These are phyloP conservation scores for Trachythela sp. DNA, from an alignment of 64 coral and sea anemone genomes.

Conservation along the genomic window DNA sequence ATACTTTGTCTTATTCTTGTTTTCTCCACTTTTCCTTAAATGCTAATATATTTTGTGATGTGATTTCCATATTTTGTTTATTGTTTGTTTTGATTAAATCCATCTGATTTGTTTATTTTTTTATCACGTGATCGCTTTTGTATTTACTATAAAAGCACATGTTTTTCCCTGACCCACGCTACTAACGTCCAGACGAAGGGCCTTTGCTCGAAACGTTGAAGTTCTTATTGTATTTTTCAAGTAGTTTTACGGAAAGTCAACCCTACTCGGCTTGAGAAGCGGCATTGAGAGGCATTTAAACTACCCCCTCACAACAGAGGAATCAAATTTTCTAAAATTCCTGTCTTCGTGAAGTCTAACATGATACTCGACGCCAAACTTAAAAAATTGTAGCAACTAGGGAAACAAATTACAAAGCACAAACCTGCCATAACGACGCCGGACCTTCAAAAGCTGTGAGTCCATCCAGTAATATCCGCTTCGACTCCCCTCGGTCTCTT, in stretches of 20 bases:
- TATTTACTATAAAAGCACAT: too few species aligned
- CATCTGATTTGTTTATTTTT: too few species aligned
- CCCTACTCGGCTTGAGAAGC: not conserved
- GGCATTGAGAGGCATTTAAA: slow-evolving; percentile 19
- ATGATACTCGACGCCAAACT: slow-evolving; percentile 35
- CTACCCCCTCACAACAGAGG: slow-evolving; percentile 10
- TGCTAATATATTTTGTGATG: too few species aligned
- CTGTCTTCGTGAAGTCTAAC: slow-evolving; percentile 25
- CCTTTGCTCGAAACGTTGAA: too few species aligned
- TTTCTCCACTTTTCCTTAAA: too few species aligned
- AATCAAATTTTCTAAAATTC: not conserved
- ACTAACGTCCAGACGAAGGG: too few species aligned
- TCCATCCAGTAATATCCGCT: slow-evolving; percentile 8
- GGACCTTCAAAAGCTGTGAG: slow-evolving; percentile 44
- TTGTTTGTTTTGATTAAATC: too few species aligned
- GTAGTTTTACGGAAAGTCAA: slow-evolving; percentile 28
- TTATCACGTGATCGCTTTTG: too few species aligned
- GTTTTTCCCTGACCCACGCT: too few species aligned
- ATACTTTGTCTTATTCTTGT: too few species aligned
- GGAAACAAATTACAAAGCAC: slow-evolving; percentile 16
- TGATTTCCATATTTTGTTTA: too few species aligned
- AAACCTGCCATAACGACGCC: slow-evolving; percentile 43
- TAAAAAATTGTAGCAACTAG: not conserved
- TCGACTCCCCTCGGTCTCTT: slow-evolving; percentile 28
- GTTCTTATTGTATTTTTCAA: too few species aligned